Evolutionary conservation across 2,888 invertebrate genomes (phyloP).

Genomic region (Drosophila tripunctata): DNA sequence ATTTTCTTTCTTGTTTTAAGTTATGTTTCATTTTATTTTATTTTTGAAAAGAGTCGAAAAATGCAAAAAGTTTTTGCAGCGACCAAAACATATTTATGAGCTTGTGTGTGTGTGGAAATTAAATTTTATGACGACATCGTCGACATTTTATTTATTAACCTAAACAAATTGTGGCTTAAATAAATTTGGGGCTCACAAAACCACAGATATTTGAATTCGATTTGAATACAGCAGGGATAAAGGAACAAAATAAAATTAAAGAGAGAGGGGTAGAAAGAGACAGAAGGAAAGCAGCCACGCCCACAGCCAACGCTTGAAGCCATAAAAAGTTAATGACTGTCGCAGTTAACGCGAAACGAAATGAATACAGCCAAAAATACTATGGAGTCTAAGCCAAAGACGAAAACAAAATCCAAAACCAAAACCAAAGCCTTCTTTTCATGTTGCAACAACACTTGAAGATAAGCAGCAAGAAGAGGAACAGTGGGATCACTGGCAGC

Average conservation of each 20-base stretch:
- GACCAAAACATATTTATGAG: conserved; percentile 6
- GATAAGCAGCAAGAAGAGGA: conserved; percentile 55
- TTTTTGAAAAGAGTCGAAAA: conserved; percentile 12
- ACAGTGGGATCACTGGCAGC: conserved; percentile 2
- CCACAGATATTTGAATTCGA: conserved; percentile 68
- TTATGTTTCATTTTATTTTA: conserved; percentile 17
- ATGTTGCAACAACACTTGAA: conserved; percentile 69
- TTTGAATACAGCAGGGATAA: conserved; percentile 37
- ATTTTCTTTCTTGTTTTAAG: too few relatives aligned
- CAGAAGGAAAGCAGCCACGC: not conserved
- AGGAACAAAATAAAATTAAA: not conserved
- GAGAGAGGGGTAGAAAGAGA: not conserved
- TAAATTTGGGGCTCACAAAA: conserved; percentile 29
- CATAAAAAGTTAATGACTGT: conserved; percentile 72
- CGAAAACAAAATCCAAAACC: not conserved
- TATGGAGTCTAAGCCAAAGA: conserved; percentile 32
- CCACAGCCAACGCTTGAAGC: conserved; percentile 7
- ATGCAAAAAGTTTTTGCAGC: conserved; percentile 30
- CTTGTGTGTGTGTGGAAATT: conserved; percentile 40
- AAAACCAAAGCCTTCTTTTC: conserved; percentile 56
- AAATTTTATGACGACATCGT: conserved; percentile 55
- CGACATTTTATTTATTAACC: conserved; percentile 52
- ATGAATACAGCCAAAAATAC: conserved; percentile 46
- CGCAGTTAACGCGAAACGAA: conserved; percentile 55
- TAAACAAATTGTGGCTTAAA: conserved; percentile 65